Evolutionary conservation across 2,113 vertebrate species (phyloP).

Genomic region (Daubentonia madagascariensis): DNA sequence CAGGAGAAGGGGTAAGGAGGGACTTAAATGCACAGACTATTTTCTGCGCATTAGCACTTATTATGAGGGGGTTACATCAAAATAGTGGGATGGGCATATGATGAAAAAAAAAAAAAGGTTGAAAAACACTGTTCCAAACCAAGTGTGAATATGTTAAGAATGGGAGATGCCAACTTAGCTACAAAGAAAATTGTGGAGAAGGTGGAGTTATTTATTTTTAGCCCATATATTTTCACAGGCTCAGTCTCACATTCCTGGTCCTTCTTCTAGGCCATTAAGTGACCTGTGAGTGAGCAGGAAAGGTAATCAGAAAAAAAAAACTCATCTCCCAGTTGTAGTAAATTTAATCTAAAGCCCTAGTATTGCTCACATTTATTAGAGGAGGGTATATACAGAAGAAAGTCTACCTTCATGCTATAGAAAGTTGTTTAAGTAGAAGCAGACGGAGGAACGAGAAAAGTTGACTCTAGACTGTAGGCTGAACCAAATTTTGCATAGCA

Average conservation of each 20-base stretch:
- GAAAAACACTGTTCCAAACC: background rate
- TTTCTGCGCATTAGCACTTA: background rate
- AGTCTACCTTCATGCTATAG: background rate
- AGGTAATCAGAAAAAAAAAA: background rate
- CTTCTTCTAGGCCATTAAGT: background rate
- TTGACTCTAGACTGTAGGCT: background rate
- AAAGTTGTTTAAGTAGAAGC: background rate
- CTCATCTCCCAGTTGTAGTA: background rate
- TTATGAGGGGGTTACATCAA: background rate
- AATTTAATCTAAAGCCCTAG: slow-evolving; percentile 18
- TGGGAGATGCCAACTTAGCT: background rate
- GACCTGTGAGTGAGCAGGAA: background rate
- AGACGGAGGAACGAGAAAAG: slow-evolving; percentile 11
- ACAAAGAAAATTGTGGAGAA: background rate
- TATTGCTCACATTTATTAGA: background rate
- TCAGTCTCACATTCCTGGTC: background rate
- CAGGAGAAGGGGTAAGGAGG: background rate
- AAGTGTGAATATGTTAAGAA: slow-evolving; percentile 9
- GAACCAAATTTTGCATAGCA: background rate
- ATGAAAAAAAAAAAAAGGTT: background rate
- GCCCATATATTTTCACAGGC: background rate
- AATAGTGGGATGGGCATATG: background rate
- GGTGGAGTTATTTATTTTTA: background rate
- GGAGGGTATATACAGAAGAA: background rate
- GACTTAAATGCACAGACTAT: background rate